Conservation (phyloP, 2,888 invertebrate species). For the Margaritifera margaritifera region DNA sequence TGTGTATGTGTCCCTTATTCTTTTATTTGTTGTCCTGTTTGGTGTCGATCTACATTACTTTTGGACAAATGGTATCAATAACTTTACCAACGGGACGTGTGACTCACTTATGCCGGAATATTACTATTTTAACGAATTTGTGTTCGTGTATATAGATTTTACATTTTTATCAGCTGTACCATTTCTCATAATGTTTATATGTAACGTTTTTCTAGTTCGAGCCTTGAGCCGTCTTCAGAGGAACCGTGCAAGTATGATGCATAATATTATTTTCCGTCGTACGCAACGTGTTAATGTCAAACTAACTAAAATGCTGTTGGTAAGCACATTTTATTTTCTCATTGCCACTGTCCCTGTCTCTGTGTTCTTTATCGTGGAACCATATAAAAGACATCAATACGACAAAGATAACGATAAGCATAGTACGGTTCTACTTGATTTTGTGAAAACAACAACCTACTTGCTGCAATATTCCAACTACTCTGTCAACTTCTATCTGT, state of each 20-base stretch:
- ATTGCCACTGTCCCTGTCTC: slow-evolving; percentile 42
- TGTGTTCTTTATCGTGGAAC: slow-evolving; percentile 44
- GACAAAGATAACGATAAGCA: slow-evolving; percentile 3
- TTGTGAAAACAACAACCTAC: slow-evolving; percentile 36
- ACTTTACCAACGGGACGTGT: slow-evolving; percentile 29
- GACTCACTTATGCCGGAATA: slow-evolving; percentile 29
- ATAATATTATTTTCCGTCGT: slow-evolving; percentile 6
- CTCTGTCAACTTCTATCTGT: slow-evolving; percentile 48
- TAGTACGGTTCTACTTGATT: slow-evolving; percentile 24
- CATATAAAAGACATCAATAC: slow-evolving; percentile 30
- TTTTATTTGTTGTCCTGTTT: slow-evolving; percentile 21
- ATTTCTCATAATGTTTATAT: slow-evolving; percentile 37
- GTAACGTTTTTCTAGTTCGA: slow-evolving; percentile 34
- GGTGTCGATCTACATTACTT: slow-evolving; percentile 31
- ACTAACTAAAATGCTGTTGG: slow-evolving; percentile 46
- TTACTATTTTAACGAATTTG: slow-evolving; percentile 40
- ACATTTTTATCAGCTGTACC: slow-evolving; percentile 34
- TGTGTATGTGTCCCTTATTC: slow-evolving; percentile 24
- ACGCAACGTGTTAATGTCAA: slow-evolving; percentile 28
- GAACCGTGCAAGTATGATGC: slow-evolving; percentile 28
- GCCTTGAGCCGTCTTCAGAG: slow-evolving; percentile 19
- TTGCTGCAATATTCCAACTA: slow-evolving; percentile 43
- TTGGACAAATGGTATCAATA: slow-evolving; percentile 46
- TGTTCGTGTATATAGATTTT: slow-evolving; percentile 47
- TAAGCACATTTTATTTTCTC: slow-evolving; percentile 42